Conservation (phyloP, 2,797 vertebrate genomes). For the Apodemus agrarius region DNA sequence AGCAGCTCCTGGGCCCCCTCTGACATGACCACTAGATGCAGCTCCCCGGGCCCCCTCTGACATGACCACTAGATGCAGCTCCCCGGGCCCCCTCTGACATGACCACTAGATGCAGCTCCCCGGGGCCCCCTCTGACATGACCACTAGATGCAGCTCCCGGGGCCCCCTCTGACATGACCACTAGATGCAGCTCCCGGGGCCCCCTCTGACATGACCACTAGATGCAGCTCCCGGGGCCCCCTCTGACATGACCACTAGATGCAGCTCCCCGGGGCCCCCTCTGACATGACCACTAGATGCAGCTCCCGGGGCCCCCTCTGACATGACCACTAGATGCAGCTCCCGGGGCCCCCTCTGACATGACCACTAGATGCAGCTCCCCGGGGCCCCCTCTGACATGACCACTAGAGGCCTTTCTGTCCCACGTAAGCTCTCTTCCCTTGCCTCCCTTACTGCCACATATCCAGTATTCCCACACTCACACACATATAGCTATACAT, state of each 20-base stretch:
- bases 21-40: neutral
- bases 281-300: neutral
- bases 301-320: neutral
- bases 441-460: too few relatives aligned
- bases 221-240: fast-evolving
- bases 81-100: neutral
- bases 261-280: too few relatives aligned
- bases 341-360: neutral
- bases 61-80: fast-evolving
- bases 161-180: neutral
- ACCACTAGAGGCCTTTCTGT: neutral
- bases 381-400: neutral
- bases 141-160: neutral
- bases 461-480: neutral
- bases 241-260: neutral
- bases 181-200: fast-evolving
- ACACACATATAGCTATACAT: neutral
- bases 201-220: neutral
- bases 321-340: fast-evolving
- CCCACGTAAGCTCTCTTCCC: too few relatives aligned
- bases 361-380: neutral
- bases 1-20: fast-evolving
- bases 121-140: neutral
- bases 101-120: neutral
- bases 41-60: neutral